Conservation (phyloP, 2,888 invertebrate species). For the Nomada ferruginata region DNA sequence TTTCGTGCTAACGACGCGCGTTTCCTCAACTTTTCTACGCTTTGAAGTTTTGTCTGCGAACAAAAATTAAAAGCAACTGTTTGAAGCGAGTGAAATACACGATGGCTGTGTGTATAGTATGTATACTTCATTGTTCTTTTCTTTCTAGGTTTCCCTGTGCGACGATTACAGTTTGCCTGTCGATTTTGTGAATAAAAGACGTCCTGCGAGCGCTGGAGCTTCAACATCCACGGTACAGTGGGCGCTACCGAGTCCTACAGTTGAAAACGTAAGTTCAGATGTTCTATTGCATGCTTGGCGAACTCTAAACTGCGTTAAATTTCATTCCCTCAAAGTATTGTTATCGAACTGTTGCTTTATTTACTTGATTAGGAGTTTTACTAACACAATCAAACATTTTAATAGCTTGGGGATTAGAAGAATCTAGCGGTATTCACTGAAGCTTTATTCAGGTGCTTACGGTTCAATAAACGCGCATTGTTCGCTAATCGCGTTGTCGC, state of each 20-base stretch:
- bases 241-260: slow-evolving; percentile 85
- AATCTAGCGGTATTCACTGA: slow-evolving; percentile 2
- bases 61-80: neutral
- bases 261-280: slow-evolving; percentile 84
- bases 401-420: neutral
- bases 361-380: neutral
- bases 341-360: too few relatives aligned
- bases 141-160: slow-evolving; percentile 91
- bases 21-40: too few relatives aligned
- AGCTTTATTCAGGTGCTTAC: slow-evolving; percentile 1
- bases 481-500: slow-evolving; percentile 44
- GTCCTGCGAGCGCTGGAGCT: slow-evolving; percentile 87
- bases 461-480: slow-evolving; percentile 50
- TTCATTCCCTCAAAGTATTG: neutral
- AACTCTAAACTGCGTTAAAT: slow-evolving; percentile 5
- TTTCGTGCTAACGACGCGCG: too few relatives aligned
- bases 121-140: slow-evolving; percentile 16
- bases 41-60: too few relatives aligned
- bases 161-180: slow-evolving; percentile 95
- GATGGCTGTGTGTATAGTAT: neutral
- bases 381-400: neutral
- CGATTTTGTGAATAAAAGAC: slow-evolving; percentile 90
- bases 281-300: neutral
- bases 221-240: slow-evolving; percentile 87
- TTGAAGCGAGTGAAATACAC: neutral